Evolutionary conservation across 2,888 invertebrate species (phyloP).

Genomic region (Rhagium mordax): DNA sequence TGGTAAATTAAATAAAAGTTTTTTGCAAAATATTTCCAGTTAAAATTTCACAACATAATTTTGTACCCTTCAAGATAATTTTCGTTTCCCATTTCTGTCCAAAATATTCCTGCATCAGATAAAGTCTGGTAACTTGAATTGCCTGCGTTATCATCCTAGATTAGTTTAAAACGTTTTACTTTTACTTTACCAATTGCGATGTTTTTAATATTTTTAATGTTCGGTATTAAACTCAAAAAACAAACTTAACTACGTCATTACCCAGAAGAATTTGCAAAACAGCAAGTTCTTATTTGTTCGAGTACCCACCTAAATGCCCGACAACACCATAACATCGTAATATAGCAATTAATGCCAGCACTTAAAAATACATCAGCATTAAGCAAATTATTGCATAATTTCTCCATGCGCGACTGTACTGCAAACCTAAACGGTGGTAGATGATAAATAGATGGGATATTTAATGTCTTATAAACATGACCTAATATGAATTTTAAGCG

Average conservation of each 20-base stretch:
- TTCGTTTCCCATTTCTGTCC: too few relatives aligned
- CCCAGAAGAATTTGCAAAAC: background rate
- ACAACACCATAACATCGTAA: background rate
- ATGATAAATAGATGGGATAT: slow-evolving; percentile 38
- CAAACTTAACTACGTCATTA: background rate
- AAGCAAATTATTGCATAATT: slow-evolving; percentile 29
- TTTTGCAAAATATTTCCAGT: too few relatives aligned
- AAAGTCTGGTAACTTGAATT: too few relatives aligned
- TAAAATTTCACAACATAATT: too few relatives aligned
- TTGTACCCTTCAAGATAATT: too few relatives aligned
- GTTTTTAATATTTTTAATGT: too few relatives aligned
- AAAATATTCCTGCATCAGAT: too few relatives aligned
- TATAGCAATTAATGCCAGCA: slow-evolving; percentile 12
- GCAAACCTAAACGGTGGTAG: slow-evolving; percentile 20
- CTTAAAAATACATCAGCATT: slow-evolving; percentile 30
- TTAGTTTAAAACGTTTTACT: too few relatives aligned
- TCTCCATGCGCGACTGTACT: slow-evolving; percentile 27
- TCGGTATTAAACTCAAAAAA: too few relatives aligned
- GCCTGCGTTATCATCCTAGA: too few relatives aligned
- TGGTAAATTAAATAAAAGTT: too few relatives aligned
- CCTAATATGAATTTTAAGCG: slow-evolving; percentile 40
- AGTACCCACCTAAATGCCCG: background rate
- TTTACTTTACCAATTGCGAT: too few relatives aligned
- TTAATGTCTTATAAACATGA: slow-evolving; percentile 32
- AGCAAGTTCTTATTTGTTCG: background rate